Percentiles rank a stretch among this genome's conserved stretches.
These are phyloP conservation scores for human (Homo sapiens) DNA, from an alignment of 2,113 vertebrate genomes.

Conservation along the genomic window DNA sequence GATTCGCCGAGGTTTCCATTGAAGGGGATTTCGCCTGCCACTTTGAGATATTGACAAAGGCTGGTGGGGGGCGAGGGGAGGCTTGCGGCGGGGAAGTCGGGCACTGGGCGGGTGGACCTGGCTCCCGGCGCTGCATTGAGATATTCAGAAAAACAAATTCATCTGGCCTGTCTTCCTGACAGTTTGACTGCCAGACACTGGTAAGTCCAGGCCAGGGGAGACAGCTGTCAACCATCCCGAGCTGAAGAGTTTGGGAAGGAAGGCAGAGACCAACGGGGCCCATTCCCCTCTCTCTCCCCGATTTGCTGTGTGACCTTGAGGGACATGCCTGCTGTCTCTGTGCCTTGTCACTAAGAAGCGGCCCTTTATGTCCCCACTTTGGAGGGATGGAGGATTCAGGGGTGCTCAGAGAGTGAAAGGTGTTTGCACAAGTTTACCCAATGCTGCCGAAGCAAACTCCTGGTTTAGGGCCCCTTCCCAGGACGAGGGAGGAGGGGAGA, in stretches of 20 bases:
- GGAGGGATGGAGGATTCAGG: neutral
- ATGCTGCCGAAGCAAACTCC: fast-evolving
- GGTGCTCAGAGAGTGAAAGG: neutral
- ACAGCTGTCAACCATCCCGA: fast-evolving
- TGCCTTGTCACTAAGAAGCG: neutral
- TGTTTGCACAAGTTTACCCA: neutral
- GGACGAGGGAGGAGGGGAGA: neutral
- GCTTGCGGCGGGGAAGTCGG: neutral
- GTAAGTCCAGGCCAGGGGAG: neutral
- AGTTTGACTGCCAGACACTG: neutral
- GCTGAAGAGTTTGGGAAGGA: neutral
- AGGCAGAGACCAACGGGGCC: neutral
- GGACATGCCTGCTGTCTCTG: slow-evolving; percentile 7
- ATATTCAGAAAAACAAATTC: slow-evolving; percentile 21
- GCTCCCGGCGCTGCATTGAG: neutral
- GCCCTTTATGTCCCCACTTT: neutral
- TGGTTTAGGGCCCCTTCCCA: neutral
- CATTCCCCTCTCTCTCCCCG: fast-evolving
- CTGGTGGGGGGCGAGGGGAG: neutral
- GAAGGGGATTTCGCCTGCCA: slow-evolving; percentile 38
- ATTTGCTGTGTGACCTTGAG: slow-evolving; percentile 36
- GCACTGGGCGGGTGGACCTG: fast-evolving
- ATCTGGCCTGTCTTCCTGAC: neutral
- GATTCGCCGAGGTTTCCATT: neutral
- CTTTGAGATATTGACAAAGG: slow-evolving; percentile 9